Percentiles rank a stretch among this genome's conserved stretches.
phyloP scores from a whole-genome alignment of 1,140 invertebrate genomes.

The Drosophila lacteicornis region DNA sequence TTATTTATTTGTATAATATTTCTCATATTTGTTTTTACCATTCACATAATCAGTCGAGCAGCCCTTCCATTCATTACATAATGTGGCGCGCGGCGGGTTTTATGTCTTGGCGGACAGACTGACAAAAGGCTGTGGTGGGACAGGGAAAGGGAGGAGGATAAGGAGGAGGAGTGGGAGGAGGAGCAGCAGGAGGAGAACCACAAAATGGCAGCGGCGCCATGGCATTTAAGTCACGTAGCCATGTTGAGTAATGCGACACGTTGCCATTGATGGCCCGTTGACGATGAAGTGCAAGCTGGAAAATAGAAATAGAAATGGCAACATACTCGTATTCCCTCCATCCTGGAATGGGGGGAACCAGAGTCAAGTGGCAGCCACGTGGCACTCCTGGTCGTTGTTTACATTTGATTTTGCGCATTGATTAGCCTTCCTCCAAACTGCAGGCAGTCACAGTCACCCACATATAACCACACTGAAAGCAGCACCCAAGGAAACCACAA shows the following conservation, averaged over 20 bases:
- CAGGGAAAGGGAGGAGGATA: neutral
- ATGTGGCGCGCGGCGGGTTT: slow-evolving; percentile 58
- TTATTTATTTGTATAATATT: neutral
- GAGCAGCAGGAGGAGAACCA: slow-evolving; percentile 2
- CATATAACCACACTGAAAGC: neutral
- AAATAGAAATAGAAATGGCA: slow-evolving; percentile 73
- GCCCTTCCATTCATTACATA: slow-evolving; percentile 72
- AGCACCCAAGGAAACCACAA: slow-evolving; percentile 33
- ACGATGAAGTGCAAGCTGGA: slow-evolving; percentile 78
- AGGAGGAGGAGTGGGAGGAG: neutral
- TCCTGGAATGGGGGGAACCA: slow-evolving; percentile 11
- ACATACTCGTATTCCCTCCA: neutral
- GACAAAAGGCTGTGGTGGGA: slow-evolving; percentile 3
- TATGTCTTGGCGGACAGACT: slow-evolving; percentile 40
- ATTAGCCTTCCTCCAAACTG: slow-evolving; percentile 46
- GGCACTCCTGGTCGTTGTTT: slow-evolving; percentile 45
- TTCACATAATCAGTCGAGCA: slow-evolving; percentile 62
- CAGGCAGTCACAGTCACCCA: no score
- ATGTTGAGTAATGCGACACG: slow-evolving; percentile 80
- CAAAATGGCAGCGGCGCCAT: slow-evolving; percentile 65
- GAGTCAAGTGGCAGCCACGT: slow-evolving; percentile 61
- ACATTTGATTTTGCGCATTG: slow-evolving; percentile 74
- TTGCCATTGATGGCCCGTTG: slow-evolving; percentile 79
- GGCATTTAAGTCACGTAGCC: slow-evolving; percentile 79
- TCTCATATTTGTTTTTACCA: slow-evolving; percentile 17